phyloP scores from a whole-genome alignment of 2,888 invertebrate genomes.

The Arrhopalites spinosus region DNA sequence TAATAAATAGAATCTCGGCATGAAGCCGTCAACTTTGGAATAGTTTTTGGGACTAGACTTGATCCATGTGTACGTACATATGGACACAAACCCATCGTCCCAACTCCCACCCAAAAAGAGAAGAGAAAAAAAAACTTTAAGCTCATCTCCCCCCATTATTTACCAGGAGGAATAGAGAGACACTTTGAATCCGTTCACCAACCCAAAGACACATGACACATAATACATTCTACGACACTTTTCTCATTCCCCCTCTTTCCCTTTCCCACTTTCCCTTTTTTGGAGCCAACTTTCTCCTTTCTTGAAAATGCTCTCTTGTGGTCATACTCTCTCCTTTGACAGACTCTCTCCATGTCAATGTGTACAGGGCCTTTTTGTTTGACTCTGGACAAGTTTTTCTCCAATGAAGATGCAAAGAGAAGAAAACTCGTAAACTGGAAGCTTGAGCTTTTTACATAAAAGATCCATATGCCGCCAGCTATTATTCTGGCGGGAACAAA shows the following conservation, averaged over 20 bases:
- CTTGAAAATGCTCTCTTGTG: not conserved
- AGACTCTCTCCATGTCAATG: not conserved
- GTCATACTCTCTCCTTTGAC: conserved; percentile 5
- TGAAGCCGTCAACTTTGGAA: conserved; percentile 28
- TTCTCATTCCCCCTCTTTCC: conserved; percentile 18
- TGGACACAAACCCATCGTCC: not conserved
- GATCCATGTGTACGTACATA: not conserved
- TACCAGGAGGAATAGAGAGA: conserved; percentile 6
- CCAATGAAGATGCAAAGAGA: too few species aligned
- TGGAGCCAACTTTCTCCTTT: conserved; percentile 17
- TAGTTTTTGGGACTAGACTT: conserved; percentile 6
- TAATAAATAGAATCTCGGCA: conserved; percentile 42
- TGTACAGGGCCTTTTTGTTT: not conserved
- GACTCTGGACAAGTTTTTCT: not conserved
- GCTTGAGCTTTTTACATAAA: too few species aligned
- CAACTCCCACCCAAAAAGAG: not conserved
- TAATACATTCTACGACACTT: not conserved
- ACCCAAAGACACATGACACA: not conserved
- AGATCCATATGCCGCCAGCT: too few species aligned
- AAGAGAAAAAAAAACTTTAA: not conserved
- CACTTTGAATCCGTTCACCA: not conserved
- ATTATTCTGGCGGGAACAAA: too few species aligned
- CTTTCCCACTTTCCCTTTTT: conserved; percentile 24
- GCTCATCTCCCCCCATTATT: conserved; percentile 29
- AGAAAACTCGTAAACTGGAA: too few species aligned